Conservation (phyloP, 1,140 invertebrate genomes). For the Caerostris darwini region DNA sequence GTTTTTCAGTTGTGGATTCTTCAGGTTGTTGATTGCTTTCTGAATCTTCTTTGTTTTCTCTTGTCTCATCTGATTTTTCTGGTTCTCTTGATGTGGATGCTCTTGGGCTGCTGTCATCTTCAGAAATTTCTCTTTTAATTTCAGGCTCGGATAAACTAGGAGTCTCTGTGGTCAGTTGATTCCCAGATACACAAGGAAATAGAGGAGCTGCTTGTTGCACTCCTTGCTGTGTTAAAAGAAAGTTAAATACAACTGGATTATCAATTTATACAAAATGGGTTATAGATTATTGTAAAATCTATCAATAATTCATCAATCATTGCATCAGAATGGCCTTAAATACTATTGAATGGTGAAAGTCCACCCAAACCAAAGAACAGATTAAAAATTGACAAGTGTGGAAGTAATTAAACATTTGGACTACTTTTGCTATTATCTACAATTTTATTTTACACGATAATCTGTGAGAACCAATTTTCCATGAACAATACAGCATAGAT, state of each 20-base stretch:
- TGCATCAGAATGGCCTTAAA: no score
- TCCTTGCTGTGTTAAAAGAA: constrained; percentile 84
- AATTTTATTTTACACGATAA: no score
- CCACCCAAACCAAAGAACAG: no score
- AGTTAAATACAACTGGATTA: not conserved
- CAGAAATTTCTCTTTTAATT: not conserved
- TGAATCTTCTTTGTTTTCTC: not conserved
- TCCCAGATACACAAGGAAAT: constrained; percentile 71
- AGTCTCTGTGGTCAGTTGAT: not conserved
- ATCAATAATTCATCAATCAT: no score
- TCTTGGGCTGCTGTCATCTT: not conserved
- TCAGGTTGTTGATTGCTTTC: not conserved
- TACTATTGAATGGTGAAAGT: no score
- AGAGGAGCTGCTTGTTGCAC: constrained; percentile 81
- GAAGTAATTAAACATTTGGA: no score
- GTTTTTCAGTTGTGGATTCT: not conserved
- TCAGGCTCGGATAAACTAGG: constrained; percentile 25
- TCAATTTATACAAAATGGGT: no score
- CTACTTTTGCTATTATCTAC: no score
- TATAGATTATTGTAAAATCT: no score
- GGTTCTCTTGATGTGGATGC: not conserved
- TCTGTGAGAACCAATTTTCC: no score
- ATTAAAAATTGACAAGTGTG: no score
- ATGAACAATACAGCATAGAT: no score
- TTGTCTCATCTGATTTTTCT: not conserved